These are phyloP conservation scores for Acanthococcus lagerstroemiae DNA, from an alignment of 2,888 invertebrate genomes.

Conservation along the genomic window DNA sequence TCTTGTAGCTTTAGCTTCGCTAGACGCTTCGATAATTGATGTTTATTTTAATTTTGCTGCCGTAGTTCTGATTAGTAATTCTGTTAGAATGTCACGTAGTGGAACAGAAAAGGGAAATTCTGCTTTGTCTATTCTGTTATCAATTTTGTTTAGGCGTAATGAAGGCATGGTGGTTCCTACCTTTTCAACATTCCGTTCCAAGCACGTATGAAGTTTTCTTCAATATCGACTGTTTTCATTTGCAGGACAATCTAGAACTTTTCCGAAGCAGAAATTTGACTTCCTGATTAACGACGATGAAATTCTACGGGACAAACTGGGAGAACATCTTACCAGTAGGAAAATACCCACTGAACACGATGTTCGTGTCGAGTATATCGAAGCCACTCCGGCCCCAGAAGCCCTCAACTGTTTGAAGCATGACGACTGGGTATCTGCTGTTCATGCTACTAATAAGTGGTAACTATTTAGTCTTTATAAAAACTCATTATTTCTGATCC, in stretches of 20 bases:
- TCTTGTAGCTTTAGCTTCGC: neutral
- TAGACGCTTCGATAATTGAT: constrained; percentile 38
- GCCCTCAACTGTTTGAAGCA: constrained; percentile 87
- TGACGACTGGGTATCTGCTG: constrained; percentile 95
- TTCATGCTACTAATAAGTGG: constrained; percentile 62
- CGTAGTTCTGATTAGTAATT: neutral
- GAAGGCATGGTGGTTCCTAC: too few relatives aligned
- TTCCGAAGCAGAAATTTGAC: constrained; percentile 65
- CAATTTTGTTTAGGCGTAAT: too few relatives aligned
- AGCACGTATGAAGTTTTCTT: too few relatives aligned
- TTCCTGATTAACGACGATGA: constrained; percentile 80
- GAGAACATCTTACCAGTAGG: constrained; percentile 65
- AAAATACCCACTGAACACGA: constrained; percentile 71
- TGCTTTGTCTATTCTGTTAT: constrained; percentile 16
- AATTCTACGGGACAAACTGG: constrained; percentile 59
- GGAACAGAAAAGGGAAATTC: constrained; percentile 10
- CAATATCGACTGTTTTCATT: too few relatives aligned
- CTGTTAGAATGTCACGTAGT: constrained; percentile 9
- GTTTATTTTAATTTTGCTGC: constrained; percentile 35
- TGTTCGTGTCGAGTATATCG: constrained; percentile 82
- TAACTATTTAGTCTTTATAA: constrained; percentile 39
- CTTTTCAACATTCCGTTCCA: too few relatives aligned
- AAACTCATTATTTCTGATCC: neutral
- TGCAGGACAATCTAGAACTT: too few relatives aligned
- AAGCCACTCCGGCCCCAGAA: constrained; percentile 79